Percentiles rank a stretch among this genome's conserved stretches.
Evolutionary conservation across 92 coral and sea anemone genomes (phyloP).

Genomic region (Chrysogorgia sp.): DNA sequence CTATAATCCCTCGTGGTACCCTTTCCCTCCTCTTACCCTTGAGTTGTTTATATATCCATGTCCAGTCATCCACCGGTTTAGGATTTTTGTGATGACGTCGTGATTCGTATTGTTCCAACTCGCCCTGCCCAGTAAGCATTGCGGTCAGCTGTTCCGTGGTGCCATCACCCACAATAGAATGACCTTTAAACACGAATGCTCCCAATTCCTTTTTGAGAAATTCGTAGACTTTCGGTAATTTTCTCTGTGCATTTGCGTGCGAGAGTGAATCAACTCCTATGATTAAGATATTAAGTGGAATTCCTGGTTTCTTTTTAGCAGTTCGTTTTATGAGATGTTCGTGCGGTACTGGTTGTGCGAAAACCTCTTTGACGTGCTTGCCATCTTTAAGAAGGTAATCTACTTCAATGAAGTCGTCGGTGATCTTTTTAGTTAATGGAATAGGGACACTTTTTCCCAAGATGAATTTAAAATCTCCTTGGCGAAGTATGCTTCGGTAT

Average conservation of each 20-base stretch:
- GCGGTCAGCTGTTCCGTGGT: conserved; percentile 41
- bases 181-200: conserved; percentile 25
- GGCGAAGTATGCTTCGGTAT: conserved; percentile 12
- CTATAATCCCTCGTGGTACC: too few species aligned
- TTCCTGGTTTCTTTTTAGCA: conserved; percentile 2
- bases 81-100: conserved; percentile 33
- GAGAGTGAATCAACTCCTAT: conserved; percentile 26
- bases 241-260: conserved; percentile 30
- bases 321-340: neutral
- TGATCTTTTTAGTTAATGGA: conserved; percentile 8
- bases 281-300: conserved; percentile 30
- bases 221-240: conserved; percentile 23
- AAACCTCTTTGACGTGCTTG: neutral
- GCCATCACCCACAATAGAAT: conserved; percentile 35
- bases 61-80: conserved; percentile 38
- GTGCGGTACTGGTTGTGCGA: neutral
- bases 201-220: conserved; percentile 25
- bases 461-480: conserved; percentile 53
- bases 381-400: neutral
- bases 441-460: neutral
- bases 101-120: conserved; percentile 35
- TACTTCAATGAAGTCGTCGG: conserved; percentile 10
- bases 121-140: conserved; percentile 38
- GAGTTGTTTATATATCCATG: conserved; percentile 44
- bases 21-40: conserved; percentile 16